Evolutionary conservation across 2,113 vertebrate genomes (phyloP), one percentile per base, ranked within the genome.

Genomic region (Tenebrosternarchus preto): DNA sequence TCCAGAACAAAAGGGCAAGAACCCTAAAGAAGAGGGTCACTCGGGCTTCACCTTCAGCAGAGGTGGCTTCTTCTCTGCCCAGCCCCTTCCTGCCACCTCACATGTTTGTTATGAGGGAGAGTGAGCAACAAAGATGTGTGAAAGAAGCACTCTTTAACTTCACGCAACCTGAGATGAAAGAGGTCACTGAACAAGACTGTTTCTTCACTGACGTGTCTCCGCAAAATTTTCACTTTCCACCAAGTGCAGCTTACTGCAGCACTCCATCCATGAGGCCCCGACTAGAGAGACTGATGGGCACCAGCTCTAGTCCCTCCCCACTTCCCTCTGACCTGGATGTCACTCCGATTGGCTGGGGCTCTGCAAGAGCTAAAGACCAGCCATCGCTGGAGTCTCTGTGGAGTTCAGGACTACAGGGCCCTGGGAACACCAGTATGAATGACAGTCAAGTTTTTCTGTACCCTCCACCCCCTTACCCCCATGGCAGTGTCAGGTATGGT

Each of bases 1-100:
- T 88, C 56, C 83, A 88, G 70, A 88, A 88, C 80, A 86, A 84
- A 57, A 82, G 86, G 31, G 86, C 86, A 80, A 84, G 86, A 80
- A 88, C 83, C 57, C 27, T 86, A 29, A 88, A 83, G 73, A 83
- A 85, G 68, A 83, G 76, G 59, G 15, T 4, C 46, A 50, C 39
- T 56, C 19, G 22, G 33, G 33, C 11, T 46, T 80, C 81, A 3
- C 64, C 79, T 17, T 64, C 82, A 19, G 56, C 71, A 39, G 76
- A 85, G 46, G 69, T 29, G 11, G 25, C 66, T 39, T 71, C 82
- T 69, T 60, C 84, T 55, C 69, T 78, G 17, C 12, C 73, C 7
- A 83, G 81, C 5, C 78, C 83, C 56, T 82, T 81, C 73, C 56
- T 79, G 17, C 80, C 75, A 16, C 27, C 61, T 36, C 67, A 78